A percentile compares a stretch with the other conserved stretches of the same genome.
phyloP scores from a whole-genome alignment of 2,797 vertebrate genomes.

The Petrocephalus schoutedeni region DNA sequence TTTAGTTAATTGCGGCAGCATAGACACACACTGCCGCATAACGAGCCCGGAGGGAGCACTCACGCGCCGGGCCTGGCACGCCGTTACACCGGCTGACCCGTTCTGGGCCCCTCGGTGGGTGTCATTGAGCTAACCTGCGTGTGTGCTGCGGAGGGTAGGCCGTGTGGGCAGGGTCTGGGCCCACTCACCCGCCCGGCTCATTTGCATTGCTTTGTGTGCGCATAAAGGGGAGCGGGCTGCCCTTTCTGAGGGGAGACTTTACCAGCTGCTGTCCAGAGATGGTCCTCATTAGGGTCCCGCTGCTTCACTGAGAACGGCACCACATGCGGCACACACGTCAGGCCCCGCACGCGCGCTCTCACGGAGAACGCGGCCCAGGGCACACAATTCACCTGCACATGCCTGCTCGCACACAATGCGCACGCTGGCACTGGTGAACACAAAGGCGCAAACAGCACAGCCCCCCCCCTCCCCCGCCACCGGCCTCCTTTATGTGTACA shows the following conservation, averaged over 20 bases:
- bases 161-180: slow-evolving; percentile 98
- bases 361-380: not conserved
- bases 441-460: slow-evolving; percentile 24
- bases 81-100: slow-evolving; percentile 45
- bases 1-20: not conserved
- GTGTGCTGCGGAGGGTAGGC: slow-evolving; percentile 65
- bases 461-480: slow-evolving; percentile 14
- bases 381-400: slow-evolving; percentile 5
- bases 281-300: slow-evolving; percentile 92
- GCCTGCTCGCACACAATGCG: slow-evolving; percentile 9
- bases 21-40: not conserved
- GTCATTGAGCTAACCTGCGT: slow-evolving; percentile 61
- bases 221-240: slow-evolving; percentile 84
- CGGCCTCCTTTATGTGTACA: not conserved
- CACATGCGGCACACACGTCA: slow-evolving; percentile 86
- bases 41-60: not conserved
- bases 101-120: slow-evolving; percentile 60
- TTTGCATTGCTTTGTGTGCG: slow-evolving; percentile 97
- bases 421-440: slow-evolving; percentile 17
- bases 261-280: slow-evolving; percentile 98
- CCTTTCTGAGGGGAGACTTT: slow-evolving; percentile 90
- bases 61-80: not conserved
- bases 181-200: slow-evolving; percentile 89
- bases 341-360: slow-evolving; percentile 45
- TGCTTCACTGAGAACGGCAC: slow-evolving; percentile 95